These are phyloP conservation scores for Abrostola triplasia DNA, from an alignment of 2,888 invertebrate genomes.

Conservation along the genomic window DNA sequence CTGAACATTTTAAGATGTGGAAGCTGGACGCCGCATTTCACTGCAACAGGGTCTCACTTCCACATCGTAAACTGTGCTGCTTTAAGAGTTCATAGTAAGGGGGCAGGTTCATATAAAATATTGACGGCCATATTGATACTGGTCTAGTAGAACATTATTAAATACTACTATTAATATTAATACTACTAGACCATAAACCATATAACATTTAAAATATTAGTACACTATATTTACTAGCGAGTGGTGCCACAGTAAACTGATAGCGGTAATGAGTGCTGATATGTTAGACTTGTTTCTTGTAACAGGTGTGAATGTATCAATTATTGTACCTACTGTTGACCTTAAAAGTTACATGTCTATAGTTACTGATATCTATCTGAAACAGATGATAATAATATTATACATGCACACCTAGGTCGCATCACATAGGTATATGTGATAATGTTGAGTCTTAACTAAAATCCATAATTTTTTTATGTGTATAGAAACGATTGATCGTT, in stretches of 20 bases:
- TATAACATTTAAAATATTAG: slow-evolving; percentile 25
- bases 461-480: no score
- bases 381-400: neutral
- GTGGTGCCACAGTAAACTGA: slow-evolving; percentile 9
- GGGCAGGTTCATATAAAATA: neutral
- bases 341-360: slow-evolving; percentile 4
- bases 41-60: no score
- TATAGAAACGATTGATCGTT: no score
- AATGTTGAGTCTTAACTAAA: no score
- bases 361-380: slow-evolving; percentile 15
- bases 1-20: no score
- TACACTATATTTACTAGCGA: slow-evolving; percentile 32
- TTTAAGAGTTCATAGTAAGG: no score
- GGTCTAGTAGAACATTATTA: neutral
- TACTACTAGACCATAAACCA: slow-evolving; percentile 13
- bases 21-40: no score
- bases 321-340: slow-evolving; percentile 24
- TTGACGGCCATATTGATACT: neutral
- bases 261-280: slow-evolving; percentile 31
- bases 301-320: slow-evolving; percentile 37
- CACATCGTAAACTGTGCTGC: no score
- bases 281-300: slow-evolving; percentile 22
- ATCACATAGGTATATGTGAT: no score
- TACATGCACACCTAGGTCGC: neutral
- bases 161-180: slow-evolving; percentile 19